phyloP scores from a whole-genome alignment of 1,140 invertebrate species.

The Andrena cerasifolii region DNA sequence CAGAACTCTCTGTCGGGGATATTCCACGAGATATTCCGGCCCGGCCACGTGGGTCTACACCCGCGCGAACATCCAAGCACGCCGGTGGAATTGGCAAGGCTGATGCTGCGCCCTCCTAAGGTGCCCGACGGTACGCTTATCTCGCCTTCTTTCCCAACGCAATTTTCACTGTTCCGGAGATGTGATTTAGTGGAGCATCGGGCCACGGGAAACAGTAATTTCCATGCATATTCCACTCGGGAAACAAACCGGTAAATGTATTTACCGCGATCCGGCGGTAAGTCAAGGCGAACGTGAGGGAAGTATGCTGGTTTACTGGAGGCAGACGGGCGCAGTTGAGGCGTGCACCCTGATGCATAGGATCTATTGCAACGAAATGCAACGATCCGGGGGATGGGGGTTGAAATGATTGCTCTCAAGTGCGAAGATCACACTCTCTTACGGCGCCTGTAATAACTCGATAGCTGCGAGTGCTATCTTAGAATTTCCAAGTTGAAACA shows the following conservation, averaged over 20 bases:
- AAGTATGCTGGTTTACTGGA: constrained; percentile 13
- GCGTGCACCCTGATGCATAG: too few species aligned
- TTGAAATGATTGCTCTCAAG: neutral
- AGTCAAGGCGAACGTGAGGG: constrained; percentile 19
- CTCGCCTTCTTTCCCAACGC: constrained; percentile 64
- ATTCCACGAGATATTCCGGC: constrained; percentile 50
- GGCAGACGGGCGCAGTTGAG: neutral
- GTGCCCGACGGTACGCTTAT: constrained; percentile 41
- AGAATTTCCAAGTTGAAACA: too few species aligned
- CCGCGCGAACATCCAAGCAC: neutral
- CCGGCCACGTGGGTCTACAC: constrained; percentile 1
- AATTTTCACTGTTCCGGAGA: constrained; percentile 67
- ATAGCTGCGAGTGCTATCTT: too few species aligned
- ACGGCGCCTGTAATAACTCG: too few species aligned
- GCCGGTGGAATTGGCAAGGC: constrained; percentile 42
- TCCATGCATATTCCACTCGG: constrained; percentile 56
- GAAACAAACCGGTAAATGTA: constrained; percentile 33
- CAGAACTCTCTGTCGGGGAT: constrained; percentile 17
- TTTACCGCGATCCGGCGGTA: constrained; percentile 35
- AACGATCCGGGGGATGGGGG: neutral
- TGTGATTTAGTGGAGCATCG: constrained; percentile 64
- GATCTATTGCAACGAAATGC: neutral
- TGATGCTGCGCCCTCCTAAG: constrained; percentile 54
- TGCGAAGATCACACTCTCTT: too few species aligned
- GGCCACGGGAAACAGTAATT: constrained; percentile 48